Evolutionary conservation across 1,140 invertebrate genomes (phyloP).

Genomic region (Drosophila erecta): DNA sequence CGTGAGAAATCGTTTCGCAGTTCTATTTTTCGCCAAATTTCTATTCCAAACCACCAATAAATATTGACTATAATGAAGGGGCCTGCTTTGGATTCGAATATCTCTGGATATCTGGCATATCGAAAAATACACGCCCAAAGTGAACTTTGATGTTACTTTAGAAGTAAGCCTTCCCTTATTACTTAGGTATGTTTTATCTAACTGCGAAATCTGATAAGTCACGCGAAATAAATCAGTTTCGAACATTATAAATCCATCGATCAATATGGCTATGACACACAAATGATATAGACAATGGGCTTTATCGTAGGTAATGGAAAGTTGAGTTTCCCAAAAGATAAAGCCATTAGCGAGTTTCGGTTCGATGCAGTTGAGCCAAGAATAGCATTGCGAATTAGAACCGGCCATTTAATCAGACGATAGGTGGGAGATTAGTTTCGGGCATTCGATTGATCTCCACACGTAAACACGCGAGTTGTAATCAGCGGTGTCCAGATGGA

Average conservation of each 20-base stretch:
- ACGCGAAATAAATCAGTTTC: conserved; percentile 3
- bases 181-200: conserved; percentile 16
- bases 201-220: conserved; percentile 24
- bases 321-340: conserved; percentile 12
- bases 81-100: conserved; percentile 15
- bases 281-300: conserved; percentile 13
- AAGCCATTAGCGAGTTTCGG: background rate
- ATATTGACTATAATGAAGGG: conserved; percentile 36
- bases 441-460: conserved; percentile 59
- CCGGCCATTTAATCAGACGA: conserved; percentile 17
- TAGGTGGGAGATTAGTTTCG: conserved; percentile 8
- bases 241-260: conserved; percentile 33
- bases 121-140: conserved; percentile 6
- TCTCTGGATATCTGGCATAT: conserved; percentile 1
- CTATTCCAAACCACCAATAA: conserved; percentile 24
- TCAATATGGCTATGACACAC: conserved; percentile 23
- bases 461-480: conserved; percentile 64
- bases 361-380: background rate
- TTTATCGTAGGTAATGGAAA: conserved; percentile 17
- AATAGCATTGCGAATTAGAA: conserved; percentile 2
- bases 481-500: conserved; percentile 42
- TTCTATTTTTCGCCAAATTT: conserved; percentile 34
- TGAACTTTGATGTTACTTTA: background rate
- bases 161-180: background rate
- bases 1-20: conserved; percentile 28